A percentile compares a stretch with the other conserved stretches of the same genome.
Conservation (phyloP, 1,140 invertebrate genomes). For the Laodelphax striatellus region DNA sequence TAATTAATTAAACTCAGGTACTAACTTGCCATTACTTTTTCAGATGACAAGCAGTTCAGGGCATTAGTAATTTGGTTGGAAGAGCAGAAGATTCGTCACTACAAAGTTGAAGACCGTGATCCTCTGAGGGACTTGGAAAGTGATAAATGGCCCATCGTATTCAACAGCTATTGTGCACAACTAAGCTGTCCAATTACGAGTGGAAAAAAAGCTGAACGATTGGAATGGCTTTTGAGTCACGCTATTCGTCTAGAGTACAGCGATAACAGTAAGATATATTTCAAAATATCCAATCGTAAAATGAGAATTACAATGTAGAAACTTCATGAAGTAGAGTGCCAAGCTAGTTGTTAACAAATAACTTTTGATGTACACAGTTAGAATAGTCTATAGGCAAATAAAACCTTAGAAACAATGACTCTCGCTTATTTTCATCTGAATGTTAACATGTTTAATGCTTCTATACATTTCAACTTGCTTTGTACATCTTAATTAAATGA, state of each 20-base stretch:
- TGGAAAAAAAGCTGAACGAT: constrained; percentile 41
- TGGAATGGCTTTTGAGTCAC: constrained; percentile 79
- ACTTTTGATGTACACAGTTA: no score
- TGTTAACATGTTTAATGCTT: no score
- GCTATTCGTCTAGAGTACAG: constrained; percentile 73
- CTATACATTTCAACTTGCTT: no score
- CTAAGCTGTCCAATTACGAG: constrained; percentile 47
- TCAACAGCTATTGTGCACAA: constrained; percentile 63
- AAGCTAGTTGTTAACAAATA: no score
- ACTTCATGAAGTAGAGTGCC: no score
- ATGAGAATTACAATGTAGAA: no score
- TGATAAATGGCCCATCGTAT: constrained; percentile 57
- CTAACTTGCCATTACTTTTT: constrained; percentile 19
- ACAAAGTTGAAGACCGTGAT: constrained; percentile 70
- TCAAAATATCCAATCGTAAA: no score
- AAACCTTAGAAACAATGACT: no score
- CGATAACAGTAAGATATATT: constrained; percentile 55
- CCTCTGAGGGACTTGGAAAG: constrained; percentile 50
- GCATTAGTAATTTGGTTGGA: constrained; percentile 82
- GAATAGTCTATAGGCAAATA: no score
- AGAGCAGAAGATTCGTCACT: constrained; percentile 85
- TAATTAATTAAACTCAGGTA: no score
- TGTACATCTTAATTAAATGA: no score
- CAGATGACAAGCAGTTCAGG: constrained; percentile 68
- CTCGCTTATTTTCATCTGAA: no score